Conservation (phyloP, 2,888 invertebrate genomes). For the Drosophila peninsularis region DNA sequence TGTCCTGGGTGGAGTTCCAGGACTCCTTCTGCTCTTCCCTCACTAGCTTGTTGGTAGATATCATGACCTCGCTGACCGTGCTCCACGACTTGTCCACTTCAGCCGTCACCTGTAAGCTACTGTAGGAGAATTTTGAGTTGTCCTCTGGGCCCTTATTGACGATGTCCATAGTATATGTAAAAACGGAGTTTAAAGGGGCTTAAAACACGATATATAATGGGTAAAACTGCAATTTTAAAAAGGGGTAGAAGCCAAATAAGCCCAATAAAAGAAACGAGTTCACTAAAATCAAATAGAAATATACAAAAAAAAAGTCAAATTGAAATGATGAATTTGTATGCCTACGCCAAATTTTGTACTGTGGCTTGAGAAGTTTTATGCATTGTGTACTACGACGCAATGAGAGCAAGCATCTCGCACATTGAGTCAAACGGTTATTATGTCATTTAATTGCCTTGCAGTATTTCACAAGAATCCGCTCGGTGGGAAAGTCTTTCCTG, state of each 20-base stretch:
- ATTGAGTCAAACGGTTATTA: conserved; percentile 44
- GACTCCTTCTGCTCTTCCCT: background rate
- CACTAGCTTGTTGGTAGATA: background rate
- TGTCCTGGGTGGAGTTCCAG: background rate
- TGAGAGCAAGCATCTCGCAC: conserved; percentile 13
- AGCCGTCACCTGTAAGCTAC: background rate
- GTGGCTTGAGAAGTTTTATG: conserved; percentile 23
- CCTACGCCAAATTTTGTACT: conserved; percentile 27
- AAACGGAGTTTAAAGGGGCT: conserved; percentile 1
- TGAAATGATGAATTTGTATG: conserved; percentile 27
- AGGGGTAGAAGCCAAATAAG: conserved; percentile 17
- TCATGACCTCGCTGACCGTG: background rate
- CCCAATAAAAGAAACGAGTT: conserved; percentile 3
- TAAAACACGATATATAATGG: conserved; percentile 18
- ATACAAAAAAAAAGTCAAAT: conserved; percentile 1
- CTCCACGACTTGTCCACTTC: background rate
- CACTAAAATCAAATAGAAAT: background rate
- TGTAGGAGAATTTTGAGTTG: background rate
- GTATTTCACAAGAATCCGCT: conserved; percentile 63
- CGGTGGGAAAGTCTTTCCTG: conserved; percentile 56
- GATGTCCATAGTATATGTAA: conserved; percentile 10
- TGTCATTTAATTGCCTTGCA: conserved; percentile 39
- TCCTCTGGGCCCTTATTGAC: conserved; percentile 3
- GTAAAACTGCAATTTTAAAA: conserved; percentile 51
- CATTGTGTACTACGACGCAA: conserved; percentile 33